These are phyloP conservation scores for Bubo blakistoni DNA, from an alignment of 2,113 vertebrate genomes.

Conservation along the genomic window DNA sequence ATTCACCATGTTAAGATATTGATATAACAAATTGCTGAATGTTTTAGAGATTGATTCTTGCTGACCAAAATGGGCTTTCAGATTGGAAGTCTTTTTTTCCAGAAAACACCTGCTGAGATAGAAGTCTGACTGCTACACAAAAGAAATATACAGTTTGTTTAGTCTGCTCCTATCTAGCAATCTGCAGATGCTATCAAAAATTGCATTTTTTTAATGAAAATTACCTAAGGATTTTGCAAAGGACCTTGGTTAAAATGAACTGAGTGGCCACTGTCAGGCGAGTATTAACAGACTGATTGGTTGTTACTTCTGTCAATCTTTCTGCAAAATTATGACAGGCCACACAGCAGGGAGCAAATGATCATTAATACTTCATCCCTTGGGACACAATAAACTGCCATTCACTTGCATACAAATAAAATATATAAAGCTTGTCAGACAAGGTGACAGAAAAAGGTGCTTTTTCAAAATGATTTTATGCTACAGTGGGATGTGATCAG, in stretches of 20 bases:
- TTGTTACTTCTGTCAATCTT: slow-evolving; percentile 63
- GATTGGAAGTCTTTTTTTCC: slow-evolving; percentile 52
- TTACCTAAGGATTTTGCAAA: slow-evolving; percentile 63
- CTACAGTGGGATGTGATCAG: background rate
- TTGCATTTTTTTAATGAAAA: slow-evolving; percentile 61
- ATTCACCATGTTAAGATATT: slow-evolving; percentile 65
- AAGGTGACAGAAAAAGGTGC: slow-evolving; percentile 46
- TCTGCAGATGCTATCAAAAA: slow-evolving; percentile 62
- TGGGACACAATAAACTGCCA: slow-evolving; percentile 68
- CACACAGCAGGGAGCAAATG: slow-evolving; percentile 70
- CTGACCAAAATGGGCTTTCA: slow-evolving; percentile 71
- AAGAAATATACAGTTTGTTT: slow-evolving; percentile 62
- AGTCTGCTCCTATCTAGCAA: slow-evolving; percentile 45
- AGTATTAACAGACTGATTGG: slow-evolving; percentile 69
- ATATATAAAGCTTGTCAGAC: slow-evolving; percentile 63
- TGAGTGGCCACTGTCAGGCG: slow-evolving; percentile 17
- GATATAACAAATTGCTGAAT: slow-evolving; percentile 73
- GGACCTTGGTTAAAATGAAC: slow-evolving; percentile 50
- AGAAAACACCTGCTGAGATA: slow-evolving; percentile 69
- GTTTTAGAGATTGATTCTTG: slow-evolving; percentile 71
- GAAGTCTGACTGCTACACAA: slow-evolving; percentile 65
- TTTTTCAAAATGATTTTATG: slow-evolving; percentile 44
- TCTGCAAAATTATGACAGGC: slow-evolving; percentile 70
- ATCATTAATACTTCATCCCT: slow-evolving; percentile 72
- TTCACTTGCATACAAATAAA: slow-evolving; percentile 73